These are phyloP conservation scores for Cheilosia impressa DNA, from an alignment of 2,888 invertebrate genomes.

Conservation along the genomic window DNA sequence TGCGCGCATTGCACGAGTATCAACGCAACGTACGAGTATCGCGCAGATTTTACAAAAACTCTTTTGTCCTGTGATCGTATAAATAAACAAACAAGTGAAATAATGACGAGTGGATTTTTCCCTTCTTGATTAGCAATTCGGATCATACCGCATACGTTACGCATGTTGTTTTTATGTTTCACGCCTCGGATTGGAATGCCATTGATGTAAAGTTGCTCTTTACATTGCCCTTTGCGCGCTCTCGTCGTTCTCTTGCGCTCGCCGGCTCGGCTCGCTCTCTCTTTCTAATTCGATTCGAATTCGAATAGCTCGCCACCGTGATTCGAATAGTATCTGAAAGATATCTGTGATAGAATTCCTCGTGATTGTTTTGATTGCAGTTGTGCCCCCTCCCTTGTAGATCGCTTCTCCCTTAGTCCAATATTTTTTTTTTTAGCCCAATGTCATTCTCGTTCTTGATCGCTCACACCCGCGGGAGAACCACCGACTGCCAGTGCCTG, in stretches of 20 bases:
- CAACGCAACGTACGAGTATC: neutral
- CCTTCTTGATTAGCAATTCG: slow-evolving; percentile 35
- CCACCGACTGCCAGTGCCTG: slow-evolving; percentile 9
- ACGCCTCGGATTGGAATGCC: slow-evolving; percentile 12
- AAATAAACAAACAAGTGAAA: slow-evolving; percentile 2
- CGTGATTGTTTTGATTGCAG: slow-evolving; percentile 42
- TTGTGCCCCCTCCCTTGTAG: neutral
- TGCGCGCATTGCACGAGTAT: neutral
- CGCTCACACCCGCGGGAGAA: slow-evolving; percentile 29
- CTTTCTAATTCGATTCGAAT: neutral
- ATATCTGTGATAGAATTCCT: slow-evolving; percentile 14
- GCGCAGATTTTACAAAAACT: slow-evolving; percentile 11
- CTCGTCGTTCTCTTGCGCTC: no score
- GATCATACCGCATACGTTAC: slow-evolving; percentile 23
- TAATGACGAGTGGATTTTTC: slow-evolving; percentile 35
- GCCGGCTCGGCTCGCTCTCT: neutral
- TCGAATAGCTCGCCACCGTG: no score
- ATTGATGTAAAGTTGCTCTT: slow-evolving; percentile 34
- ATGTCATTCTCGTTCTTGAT: slow-evolving; percentile 38
- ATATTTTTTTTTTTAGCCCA: slow-evolving; percentile 36
- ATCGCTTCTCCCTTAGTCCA: slow-evolving; percentile 18
- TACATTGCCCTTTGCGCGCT: slow-evolving; percentile 9
- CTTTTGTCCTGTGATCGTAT: slow-evolving; percentile 8
- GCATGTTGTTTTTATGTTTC: slow-evolving; percentile 34
- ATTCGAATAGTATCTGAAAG: slow-evolving; percentile 2